phyloP scores from a whole-genome alignment of 1,140 invertebrate species.

The Eueides isabella region DNA sequence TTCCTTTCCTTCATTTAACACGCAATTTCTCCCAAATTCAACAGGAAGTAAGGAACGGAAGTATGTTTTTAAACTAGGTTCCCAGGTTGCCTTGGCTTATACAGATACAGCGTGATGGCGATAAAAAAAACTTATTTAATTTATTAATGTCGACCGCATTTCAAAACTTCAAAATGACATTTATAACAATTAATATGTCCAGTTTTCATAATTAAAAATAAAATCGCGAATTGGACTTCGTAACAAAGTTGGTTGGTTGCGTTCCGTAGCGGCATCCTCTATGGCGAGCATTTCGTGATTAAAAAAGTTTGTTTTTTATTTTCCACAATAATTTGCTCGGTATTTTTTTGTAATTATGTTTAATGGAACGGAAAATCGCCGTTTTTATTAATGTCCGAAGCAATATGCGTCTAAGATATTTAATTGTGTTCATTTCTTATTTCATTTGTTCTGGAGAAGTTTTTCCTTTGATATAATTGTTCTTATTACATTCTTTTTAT shows the following conservation, averaged over 20 bases:
- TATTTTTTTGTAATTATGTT: constrained; percentile 42
- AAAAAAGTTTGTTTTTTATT: constrained; percentile 46
- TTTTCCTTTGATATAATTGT: neutral
- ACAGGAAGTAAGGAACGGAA: too few relatives aligned
- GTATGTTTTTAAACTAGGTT: too few relatives aligned
- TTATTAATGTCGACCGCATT: neutral
- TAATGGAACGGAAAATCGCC: constrained; percentile 38
- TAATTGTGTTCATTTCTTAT: neutral
- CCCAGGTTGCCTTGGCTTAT: too few relatives aligned
- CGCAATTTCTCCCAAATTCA: too few relatives aligned
- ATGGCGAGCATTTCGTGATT: constrained; percentile 42
- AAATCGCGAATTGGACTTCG: constrained; percentile 33
- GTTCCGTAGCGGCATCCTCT: constrained; percentile 32
- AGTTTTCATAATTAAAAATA: constrained; percentile 41
- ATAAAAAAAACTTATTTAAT: too few relatives aligned
- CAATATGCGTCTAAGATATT: constrained; percentile 15
- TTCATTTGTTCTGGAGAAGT: neutral
- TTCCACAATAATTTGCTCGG: constrained; percentile 35
- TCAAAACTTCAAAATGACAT: neutral
- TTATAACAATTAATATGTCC: constrained; percentile 24
- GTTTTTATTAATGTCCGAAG: constrained; percentile 34
- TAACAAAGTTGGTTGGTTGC: constrained; percentile 34
- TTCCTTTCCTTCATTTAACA: too few relatives aligned
- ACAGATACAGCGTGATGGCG: too few relatives aligned
- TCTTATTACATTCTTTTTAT: too few relatives aligned